Conservation (phyloP, 2,888 invertebrate genomes). For the Xylota sylvarum region DNA sequence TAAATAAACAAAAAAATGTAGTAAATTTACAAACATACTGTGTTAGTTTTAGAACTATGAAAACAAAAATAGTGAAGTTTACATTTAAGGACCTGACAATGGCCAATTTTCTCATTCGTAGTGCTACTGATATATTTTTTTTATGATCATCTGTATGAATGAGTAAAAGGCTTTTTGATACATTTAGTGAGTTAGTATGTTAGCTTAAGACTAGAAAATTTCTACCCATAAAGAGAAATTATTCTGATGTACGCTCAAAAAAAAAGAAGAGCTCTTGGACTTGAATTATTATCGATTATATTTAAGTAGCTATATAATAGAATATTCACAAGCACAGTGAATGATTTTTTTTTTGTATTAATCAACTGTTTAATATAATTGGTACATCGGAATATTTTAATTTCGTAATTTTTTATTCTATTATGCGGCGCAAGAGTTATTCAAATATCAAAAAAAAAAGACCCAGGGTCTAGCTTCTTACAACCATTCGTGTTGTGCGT, state of each 20-base stretch:
- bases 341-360: background rate
- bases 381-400: conserved; percentile 10
- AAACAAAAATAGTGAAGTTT: conserved; percentile 33
- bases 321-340: too few species aligned
- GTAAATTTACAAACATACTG: conserved; percentile 38
- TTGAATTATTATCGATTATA: too few species aligned
- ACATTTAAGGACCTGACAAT: conserved; percentile 37
- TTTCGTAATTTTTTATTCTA: background rate
- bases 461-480: too few species aligned
- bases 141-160: conserved; percentile 26
- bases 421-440: conserved; percentile 2
- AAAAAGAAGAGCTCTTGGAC: background rate
- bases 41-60: conserved; percentile 47
- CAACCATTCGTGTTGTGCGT: too few species aligned
- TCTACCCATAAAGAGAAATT: conserved; percentile 32
- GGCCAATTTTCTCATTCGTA: conserved; percentile 13
- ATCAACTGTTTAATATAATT: background rate
- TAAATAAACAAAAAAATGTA: background rate
- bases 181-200: conserved; percentile 33
- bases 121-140: conserved; percentile 46
- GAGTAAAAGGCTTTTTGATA: conserved; percentile 22
- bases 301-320: too few species aligned
- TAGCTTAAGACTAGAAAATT: conserved; percentile 54
- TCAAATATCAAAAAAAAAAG: too few species aligned
- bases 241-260: background rate